Evolutionary conservation across 2,113 vertebrate genomes (phyloP).

Genomic region (Lepus timidus): DNA sequence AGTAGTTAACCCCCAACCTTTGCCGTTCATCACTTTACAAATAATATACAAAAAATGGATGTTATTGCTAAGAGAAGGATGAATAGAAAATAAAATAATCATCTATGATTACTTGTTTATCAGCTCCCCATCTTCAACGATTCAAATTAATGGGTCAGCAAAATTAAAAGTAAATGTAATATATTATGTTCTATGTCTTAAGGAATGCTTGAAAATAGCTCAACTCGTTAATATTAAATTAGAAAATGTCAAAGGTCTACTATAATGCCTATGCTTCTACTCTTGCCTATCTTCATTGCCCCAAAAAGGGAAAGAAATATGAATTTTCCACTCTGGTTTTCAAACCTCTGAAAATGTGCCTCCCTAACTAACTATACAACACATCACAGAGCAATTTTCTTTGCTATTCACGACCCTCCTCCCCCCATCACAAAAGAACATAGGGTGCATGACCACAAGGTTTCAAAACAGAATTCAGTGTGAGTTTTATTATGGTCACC

Average conservation of each 20-base stretch:
- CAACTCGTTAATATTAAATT: slow-evolving; percentile 6
- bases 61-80: neutral
- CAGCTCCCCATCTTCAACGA: neutral
- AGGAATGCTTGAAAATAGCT: neutral
- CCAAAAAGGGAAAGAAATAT: neutral
- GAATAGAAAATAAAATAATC: neutral
- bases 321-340: neutral
- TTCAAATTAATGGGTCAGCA: neutral
- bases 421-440: neutral
- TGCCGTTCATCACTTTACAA: neutral
- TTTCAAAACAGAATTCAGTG: neutral
- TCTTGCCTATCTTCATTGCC: neutral
- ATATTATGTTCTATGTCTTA: neutral
- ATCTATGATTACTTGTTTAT: neutral
- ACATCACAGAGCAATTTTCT: neutral
- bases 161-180: slow-evolving; percentile 1
- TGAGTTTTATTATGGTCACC: neutral
- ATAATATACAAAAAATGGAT: neutral
- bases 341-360: neutral
- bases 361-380: neutral
- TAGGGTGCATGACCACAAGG: neutral
- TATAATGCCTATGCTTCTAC: neutral
- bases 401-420: neutral
- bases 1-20: neutral
- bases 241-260: neutral